Percentiles rank a stretch among this genome's conserved stretches.
phyloP scores from a whole-genome alignment of 2,113 vertebrate species.

The Scomber japonicus region DNA sequence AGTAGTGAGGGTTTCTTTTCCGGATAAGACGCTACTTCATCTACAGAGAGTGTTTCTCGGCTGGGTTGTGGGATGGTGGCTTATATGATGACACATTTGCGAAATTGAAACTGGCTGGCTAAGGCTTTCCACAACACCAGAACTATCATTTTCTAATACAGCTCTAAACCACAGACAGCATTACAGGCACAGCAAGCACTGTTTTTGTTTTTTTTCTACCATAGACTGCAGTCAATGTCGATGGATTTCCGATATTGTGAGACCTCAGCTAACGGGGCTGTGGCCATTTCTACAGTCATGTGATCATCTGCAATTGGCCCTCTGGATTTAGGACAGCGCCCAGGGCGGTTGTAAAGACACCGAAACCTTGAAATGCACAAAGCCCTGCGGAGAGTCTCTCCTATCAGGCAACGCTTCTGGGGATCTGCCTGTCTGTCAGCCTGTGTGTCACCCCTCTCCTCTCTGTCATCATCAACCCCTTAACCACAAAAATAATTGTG shows the following conservation, averaged over 20 bases:
- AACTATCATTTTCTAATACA: slow-evolving; percentile 44
- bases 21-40: slow-evolving; percentile 33
- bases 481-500: slow-evolving; percentile 7
- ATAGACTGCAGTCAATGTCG: slow-evolving; percentile 14
- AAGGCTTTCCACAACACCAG: slow-evolving; percentile 32
- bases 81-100: slow-evolving; percentile 53
- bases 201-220: neutral
- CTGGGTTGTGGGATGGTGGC: neutral
- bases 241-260: slow-evolving; percentile 37
- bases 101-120: slow-evolving; percentile 51
- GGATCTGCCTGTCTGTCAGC: slow-evolving; percentile 43
- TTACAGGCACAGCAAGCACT: slow-evolving; percentile 13
- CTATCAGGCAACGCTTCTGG: slow-evolving; percentile 36
- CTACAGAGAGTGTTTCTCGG: slow-evolving; percentile 31
- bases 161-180: slow-evolving; percentile 36
- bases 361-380: slow-evolving; percentile 49
- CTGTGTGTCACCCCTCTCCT: slow-evolving; percentile 41
- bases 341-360: slow-evolving; percentile 40
- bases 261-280: slow-evolving; percentile 38
- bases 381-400: neutral
- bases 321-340: slow-evolving; percentile 46
- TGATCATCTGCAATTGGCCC: slow-evolving; percentile 47
- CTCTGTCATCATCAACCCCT: slow-evolving; percentile 57
- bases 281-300: slow-evolving; percentile 30
- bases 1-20: slow-evolving; percentile 22